These are phyloP conservation scores for Cromileptes altivelis DNA, from an alignment of 2,113 vertebrate species.

Conservation along the genomic window DNA sequence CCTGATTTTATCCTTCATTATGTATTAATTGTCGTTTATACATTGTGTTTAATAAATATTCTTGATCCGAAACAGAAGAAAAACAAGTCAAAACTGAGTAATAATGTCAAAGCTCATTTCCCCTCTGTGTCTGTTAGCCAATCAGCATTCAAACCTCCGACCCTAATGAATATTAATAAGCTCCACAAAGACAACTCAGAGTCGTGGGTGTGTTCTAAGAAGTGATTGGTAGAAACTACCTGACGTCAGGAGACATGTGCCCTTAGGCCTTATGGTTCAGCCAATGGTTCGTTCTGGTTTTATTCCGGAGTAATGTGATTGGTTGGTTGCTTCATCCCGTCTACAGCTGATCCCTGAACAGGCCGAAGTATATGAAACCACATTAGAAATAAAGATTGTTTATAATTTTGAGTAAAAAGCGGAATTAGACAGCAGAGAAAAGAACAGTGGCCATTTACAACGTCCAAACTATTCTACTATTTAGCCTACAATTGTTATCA, in stretches of 20 bases:
- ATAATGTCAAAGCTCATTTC: not conserved
- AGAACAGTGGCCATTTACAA: no score
- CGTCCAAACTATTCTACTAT: no score
- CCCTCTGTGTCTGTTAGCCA: conserved; percentile 5
- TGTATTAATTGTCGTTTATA: no score
- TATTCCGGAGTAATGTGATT: conserved; percentile 40
- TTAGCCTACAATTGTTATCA: no score
- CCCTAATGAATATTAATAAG: conserved; percentile 37
- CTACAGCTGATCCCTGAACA: not conserved
- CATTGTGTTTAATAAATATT: not conserved
- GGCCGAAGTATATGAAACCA: not conserved
- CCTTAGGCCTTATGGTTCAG: not conserved
- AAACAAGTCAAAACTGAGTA: not conserved
- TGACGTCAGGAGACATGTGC: conserved; percentile 21
- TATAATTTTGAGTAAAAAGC: no score
- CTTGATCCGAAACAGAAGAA: not conserved
- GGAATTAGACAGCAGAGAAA: no score
- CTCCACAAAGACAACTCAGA: rapidly evolving
- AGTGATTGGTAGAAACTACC: conserved; percentile 1
- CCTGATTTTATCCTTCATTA: not conserved
- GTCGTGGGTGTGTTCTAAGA: not conserved
- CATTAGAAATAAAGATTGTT: no score
- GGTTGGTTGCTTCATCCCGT: not conserved
- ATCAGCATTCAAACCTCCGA: conserved; percentile 8
- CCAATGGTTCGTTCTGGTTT: conserved; percentile 63